Percentiles rank a stretch among this genome's conserved stretches.
Conservation (phyloP, 2,797 vertebrate genomes). For the Mycteria americana region DNA sequence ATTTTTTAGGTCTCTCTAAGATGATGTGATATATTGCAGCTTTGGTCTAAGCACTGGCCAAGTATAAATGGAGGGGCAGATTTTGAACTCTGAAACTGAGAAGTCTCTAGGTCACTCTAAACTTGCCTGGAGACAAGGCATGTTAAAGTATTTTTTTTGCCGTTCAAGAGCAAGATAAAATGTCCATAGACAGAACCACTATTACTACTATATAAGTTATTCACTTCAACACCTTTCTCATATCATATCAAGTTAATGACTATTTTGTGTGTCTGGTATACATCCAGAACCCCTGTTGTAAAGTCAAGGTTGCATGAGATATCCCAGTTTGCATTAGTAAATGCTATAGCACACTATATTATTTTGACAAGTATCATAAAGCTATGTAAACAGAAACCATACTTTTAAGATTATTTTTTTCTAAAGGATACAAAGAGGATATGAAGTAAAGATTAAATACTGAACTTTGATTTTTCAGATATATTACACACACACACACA, state of each 20-base stretch:
- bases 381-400: neutral
- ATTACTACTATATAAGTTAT: constrained; percentile 37
- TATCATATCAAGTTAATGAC: constrained; percentile 55
- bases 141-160: neutral
- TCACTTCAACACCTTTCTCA: constrained; percentile 58
- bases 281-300: constrained; percentile 16
- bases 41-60: neutral
- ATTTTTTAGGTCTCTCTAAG: neutral
- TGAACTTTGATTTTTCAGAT: neutral
- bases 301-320: neutral
- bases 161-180: constrained; percentile 51
- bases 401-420: neutral
- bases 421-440: neutral
- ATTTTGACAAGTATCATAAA: constrained; percentile 15
- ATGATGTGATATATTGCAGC: neutral
- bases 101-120: constrained; percentile 10
- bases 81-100: constrained; percentile 6
- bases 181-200: neutral
- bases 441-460: neutral
- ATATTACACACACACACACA: no score
- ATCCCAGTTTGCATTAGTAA: neutral
- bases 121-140: neutral
- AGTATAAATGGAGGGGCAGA: neutral
- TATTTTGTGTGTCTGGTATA: constrained; percentile 49
- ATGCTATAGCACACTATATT: neutral